phyloP scores from a whole-genome alignment of 2,113 vertebrate genomes.

The Tichodroma muraria region DNA sequence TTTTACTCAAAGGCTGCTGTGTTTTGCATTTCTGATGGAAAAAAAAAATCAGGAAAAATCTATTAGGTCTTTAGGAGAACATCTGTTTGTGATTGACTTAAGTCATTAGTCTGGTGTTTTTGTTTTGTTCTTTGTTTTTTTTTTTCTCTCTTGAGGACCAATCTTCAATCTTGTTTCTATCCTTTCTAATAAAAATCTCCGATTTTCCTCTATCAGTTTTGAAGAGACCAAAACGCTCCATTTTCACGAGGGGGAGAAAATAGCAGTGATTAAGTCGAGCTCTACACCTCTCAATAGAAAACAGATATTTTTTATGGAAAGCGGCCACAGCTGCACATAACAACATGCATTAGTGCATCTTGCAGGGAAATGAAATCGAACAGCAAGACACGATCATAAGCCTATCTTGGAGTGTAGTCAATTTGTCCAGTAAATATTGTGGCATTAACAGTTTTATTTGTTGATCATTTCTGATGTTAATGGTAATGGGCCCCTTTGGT shows the following conservation, averaged over 20 bases:
- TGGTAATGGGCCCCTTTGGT: slow-evolving; percentile 57
- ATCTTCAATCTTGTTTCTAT: slow-evolving; percentile 25
- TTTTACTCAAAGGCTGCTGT: background rate
- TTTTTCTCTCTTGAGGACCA: background rate
- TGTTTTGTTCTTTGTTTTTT: background rate
- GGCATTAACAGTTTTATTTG: slow-evolving; percentile 59
- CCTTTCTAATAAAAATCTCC: background rate
- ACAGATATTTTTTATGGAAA: slow-evolving; percentile 54
- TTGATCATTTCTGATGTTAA: slow-evolving; percentile 68
- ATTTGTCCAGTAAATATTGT: slow-evolving; percentile 60
- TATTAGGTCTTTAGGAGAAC: slow-evolving; percentile 38
- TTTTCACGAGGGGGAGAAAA: slow-evolving; percentile 34
- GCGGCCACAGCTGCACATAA: slow-evolving; percentile 60
- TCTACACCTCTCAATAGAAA: slow-evolving; percentile 27
- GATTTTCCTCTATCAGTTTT: background rate
- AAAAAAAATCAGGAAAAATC: background rate
- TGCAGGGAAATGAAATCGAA: slow-evolving; percentile 64
- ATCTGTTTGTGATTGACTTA: slow-evolving; percentile 54
- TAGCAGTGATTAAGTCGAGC: slow-evolving; percentile 29
- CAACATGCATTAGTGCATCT: slow-evolving; percentile 54
- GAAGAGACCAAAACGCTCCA: background rate
- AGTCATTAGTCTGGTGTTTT: slow-evolving; percentile 36
- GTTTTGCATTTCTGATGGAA: slow-evolving; percentile 14
- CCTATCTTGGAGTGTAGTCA: slow-evolving; percentile 51
- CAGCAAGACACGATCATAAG: slow-evolving; percentile 22